phyloP scores from a whole-genome alignment of 2,888 invertebrate species.

The Agonum fuliginosum region DNA sequence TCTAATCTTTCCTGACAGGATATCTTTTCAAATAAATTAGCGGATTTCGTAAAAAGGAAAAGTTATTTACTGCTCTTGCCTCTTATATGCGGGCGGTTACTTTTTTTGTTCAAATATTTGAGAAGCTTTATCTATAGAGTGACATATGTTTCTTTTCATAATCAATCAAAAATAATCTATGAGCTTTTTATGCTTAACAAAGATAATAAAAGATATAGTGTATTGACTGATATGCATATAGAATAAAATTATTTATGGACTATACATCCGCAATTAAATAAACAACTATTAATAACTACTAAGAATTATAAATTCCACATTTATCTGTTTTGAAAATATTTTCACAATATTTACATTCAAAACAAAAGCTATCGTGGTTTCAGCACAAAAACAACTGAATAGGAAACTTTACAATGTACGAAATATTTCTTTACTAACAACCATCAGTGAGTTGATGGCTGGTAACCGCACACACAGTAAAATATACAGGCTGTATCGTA shows the following conservation, averaged over 20 bases:
- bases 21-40: too few species aligned
- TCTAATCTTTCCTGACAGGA: too few species aligned
- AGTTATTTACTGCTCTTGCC: not conserved
- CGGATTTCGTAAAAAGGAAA: too few species aligned
- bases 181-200: not conserved
- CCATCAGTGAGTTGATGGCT: too few species aligned
- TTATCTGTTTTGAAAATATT: not conserved
- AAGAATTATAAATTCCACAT: not conserved
- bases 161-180: not conserved
- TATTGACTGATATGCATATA: not conserved
- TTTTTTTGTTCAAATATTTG: not conserved
- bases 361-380: not conserved
- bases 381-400: not conserved
- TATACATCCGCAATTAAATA: too few species aligned
- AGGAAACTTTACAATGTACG: too few species aligned
- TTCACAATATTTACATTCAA: not conserved
- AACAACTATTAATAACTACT: not conserved
- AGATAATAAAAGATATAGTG: not conserved
- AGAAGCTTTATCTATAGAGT: not conserved
- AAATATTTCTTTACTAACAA: too few species aligned
- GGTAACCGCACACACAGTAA: too few species aligned
- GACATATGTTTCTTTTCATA: not conserved
- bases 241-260: too few species aligned
- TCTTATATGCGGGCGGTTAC: not conserved
- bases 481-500: too few species aligned